These are phyloP conservation scores for Brachionus rubens DNA, from an alignment of 1,140 invertebrate species.

Conservation along the genomic window DNA sequence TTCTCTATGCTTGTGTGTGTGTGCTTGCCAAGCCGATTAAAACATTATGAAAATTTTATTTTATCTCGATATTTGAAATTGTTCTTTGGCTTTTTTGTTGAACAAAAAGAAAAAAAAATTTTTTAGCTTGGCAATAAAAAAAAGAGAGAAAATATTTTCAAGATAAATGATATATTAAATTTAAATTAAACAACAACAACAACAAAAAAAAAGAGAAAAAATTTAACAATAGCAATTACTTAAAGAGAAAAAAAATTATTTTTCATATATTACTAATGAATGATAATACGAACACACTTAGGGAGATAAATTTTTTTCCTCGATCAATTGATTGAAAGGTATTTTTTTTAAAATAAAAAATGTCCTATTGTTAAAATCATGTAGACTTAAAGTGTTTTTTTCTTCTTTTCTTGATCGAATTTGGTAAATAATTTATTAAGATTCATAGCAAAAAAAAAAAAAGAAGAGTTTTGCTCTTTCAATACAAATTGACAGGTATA, in stretches of 20 bases:
- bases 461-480: constrained; percentile 1
- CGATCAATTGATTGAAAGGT: too few species aligned
- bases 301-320: not conserved
- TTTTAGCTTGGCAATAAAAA: constrained; percentile 19
- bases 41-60: constrained; percentile 24
- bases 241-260: not conserved
- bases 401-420: constrained; percentile 12
- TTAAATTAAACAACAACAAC: constrained; percentile 41
- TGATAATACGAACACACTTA: constrained; percentile 29
- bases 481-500: constrained; percentile 36
- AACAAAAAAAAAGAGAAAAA: constrained; percentile 6
- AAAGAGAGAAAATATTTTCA: constrained; percentile 4
- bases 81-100: not conserved
- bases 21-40: constrained; percentile 25
- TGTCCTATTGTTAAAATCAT: constrained; percentile 25
- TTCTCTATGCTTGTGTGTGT: too few species aligned
- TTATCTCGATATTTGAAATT: constrained; percentile 35
- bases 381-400: not conserved
- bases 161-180: constrained; percentile 43
- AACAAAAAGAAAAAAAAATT: not conserved
- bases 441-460: not conserved
- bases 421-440: constrained; percentile 37
- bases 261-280: not conserved
- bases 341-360: not conserved
- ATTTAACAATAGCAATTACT: constrained; percentile 20